Percentiles rank a stretch among this genome's conserved stretches.
phyloP scores from a whole-genome alignment of 1,140 invertebrate species.

The Apis cerana region DNA sequence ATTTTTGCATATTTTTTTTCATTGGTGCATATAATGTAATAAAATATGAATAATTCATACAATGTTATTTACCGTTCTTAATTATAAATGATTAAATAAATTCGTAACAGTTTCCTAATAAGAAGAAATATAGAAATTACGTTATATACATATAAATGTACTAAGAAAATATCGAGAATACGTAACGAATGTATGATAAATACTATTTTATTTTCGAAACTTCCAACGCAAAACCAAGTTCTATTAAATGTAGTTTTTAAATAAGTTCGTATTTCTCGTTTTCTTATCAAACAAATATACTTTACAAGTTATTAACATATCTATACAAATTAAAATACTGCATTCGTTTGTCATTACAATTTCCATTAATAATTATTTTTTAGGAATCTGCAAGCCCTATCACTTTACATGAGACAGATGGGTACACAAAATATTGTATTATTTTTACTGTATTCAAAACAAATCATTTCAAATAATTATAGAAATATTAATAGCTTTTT shows the following conservation, averaged over 20 bases:
- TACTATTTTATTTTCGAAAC: constrained; percentile 5
- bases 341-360: constrained; percentile 44
- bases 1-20: constrained; percentile 25
- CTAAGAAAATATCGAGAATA: constrained; percentile 45
- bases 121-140: constrained; percentile 47
- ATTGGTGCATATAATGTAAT: constrained; percentile 40
- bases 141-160: constrained; percentile 45
- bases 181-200: constrained; percentile 38
- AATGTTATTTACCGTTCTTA: constrained; percentile 38
- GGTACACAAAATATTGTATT: constrained; percentile 38
- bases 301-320: constrained; percentile 52
- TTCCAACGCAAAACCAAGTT: constrained; percentile 33
- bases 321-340: constrained; percentile 58
- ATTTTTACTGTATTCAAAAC: not conserved
- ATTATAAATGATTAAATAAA: constrained; percentile 64
- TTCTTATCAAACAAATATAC: constrained; percentile 56
- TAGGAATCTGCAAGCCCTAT: constrained; percentile 61
- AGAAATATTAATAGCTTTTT: not conserved
- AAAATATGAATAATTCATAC: constrained; percentile 60
- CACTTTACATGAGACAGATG: constrained; percentile 60
- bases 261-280: constrained; percentile 46
- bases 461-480: not conserved
- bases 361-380: constrained; percentile 49
- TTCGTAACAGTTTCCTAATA: constrained; percentile 28
- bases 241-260: constrained; percentile 37